These are phyloP conservation scores for Genyomyrus donnyi DNA, from an alignment of 2,113 vertebrate genomes.

Conservation along the genomic window DNA sequence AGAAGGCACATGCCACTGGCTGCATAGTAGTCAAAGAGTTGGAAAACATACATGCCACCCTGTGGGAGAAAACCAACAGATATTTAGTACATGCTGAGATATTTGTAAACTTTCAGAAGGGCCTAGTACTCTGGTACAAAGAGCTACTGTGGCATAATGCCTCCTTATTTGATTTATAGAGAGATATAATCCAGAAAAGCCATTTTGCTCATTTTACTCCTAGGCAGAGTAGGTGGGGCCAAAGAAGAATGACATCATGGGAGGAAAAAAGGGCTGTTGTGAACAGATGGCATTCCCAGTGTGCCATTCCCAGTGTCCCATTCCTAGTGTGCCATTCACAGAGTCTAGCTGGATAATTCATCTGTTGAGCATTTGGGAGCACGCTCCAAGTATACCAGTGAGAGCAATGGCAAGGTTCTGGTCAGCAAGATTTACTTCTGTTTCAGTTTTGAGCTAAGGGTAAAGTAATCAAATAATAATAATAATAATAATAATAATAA, in stretches of 20 bases:
- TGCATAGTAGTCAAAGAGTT: conserved; percentile 99
- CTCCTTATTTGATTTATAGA: not conserved
- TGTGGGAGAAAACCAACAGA: conserved; percentile 38
- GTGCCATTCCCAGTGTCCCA: not conserved
- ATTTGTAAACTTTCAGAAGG: not conserved
- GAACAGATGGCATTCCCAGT: conserved; percentile 2
- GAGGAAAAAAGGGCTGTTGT: not conserved
- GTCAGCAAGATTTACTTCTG: not conserved
- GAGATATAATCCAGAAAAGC: not conserved
- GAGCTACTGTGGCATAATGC: not conserved
- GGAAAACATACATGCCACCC: conserved; percentile 99
- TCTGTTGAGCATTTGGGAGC: not conserved
- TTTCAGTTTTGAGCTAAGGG: not conserved
- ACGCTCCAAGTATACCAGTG: not conserved
- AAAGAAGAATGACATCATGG: not conserved
- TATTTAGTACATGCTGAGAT: not conserved
- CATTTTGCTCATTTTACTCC: not conserved
- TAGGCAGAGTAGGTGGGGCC: not conserved
- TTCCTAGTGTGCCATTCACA: not conserved
- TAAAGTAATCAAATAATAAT: not conserved
- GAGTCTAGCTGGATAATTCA: not conserved
- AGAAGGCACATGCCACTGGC: conserved; percentile 99
- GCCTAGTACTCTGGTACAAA: not conserved
- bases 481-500: not conserved
- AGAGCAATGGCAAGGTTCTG: not conserved